Percentiles rank a stretch among this genome's conserved stretches.
phyloP scores from a whole-genome alignment of 2,888 invertebrate species.

The Automeris io region DNA sequence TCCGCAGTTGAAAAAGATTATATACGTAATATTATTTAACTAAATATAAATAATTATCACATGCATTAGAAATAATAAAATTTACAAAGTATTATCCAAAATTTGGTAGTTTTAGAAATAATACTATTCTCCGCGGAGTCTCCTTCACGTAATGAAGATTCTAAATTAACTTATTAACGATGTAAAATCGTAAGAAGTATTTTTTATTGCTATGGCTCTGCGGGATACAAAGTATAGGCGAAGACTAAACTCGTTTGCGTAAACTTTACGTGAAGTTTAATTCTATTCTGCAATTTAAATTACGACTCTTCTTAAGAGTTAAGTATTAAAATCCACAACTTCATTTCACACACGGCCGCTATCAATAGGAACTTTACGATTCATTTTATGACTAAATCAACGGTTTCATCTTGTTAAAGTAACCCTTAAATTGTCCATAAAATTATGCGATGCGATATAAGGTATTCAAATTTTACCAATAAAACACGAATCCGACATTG shows the following conservation, averaged over 20 bases:
- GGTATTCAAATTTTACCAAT: conserved; percentile 41
- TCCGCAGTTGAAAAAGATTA: too few species aligned
- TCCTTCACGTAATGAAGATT: too few species aligned
- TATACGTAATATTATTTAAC: too few species aligned
- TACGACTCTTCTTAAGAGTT: conserved; percentile 16
- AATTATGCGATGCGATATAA: conserved; percentile 51
- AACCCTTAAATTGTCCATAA: conserved; percentile 57
- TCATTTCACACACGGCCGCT: conserved; percentile 43
- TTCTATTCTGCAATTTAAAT: conserved; percentile 15
- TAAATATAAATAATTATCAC: too few species aligned
- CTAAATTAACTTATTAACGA: too few species aligned
- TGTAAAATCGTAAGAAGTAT: too few species aligned
- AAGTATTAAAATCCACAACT: conserved; percentile 37
- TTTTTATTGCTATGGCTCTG: too few species aligned
- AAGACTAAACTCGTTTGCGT: not conserved
- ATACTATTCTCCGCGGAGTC: too few species aligned
- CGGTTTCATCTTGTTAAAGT: conserved; percentile 61
- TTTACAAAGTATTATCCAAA: too few species aligned
- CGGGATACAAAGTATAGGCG: too few species aligned
- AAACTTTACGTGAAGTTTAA: conserved; percentile 3
- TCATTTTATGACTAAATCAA: conserved; percentile 64
- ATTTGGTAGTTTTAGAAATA: too few species aligned
- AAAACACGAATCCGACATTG: conserved; percentile 34
- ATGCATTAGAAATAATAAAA: too few species aligned
- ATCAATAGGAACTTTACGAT: conserved; percentile 55